Percentiles rank a stretch among this genome's conserved stretches.
Evolutionary conservation across 1,140 invertebrate genomes (phyloP).

Genomic region (Drosophila nigromelanica): DNA sequence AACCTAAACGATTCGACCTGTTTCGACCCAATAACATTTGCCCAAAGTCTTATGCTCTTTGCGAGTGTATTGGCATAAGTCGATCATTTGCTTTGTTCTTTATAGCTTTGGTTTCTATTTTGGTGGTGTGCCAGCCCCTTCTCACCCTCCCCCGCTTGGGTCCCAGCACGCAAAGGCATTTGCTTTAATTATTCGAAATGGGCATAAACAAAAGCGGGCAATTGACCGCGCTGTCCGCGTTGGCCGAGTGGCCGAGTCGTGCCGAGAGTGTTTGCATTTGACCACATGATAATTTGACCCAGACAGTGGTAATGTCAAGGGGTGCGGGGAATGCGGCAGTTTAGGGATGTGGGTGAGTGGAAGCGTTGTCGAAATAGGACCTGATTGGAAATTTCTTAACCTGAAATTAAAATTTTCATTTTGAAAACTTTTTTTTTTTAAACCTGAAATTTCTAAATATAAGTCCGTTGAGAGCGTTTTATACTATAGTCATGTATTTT

Average conservation of each 20-base stretch:
- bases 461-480: too few species aligned
- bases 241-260: conserved; percentile 6
- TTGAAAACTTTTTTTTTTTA: too few species aligned
- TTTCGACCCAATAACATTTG: conserved; percentile 33
- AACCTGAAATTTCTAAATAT: too few species aligned
- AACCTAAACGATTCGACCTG: not conserved
- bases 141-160: not conserved
- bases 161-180: conserved; percentile 7
- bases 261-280: conserved; percentile 19
- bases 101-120: conserved; percentile 42
- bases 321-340: not conserved
- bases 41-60: conserved; percentile 18
- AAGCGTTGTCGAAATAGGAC: too few species aligned
- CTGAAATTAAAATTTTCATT: too few species aligned
- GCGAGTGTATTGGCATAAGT: conserved; percentile 4
- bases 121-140: not conserved
- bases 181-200: conserved; percentile 49
- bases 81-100: conserved; percentile 45
- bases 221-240: conserved; percentile 24
- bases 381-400: too few species aligned
- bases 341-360: too few species aligned
- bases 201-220: conserved; percentile 47
- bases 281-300: conserved; percentile 7
- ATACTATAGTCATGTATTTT: too few species aligned
- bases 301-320: not conserved